Base-by-base conservation (phyloP, 2,797 vertebrate species). In the Tauraco hartlaubi region DNA sequence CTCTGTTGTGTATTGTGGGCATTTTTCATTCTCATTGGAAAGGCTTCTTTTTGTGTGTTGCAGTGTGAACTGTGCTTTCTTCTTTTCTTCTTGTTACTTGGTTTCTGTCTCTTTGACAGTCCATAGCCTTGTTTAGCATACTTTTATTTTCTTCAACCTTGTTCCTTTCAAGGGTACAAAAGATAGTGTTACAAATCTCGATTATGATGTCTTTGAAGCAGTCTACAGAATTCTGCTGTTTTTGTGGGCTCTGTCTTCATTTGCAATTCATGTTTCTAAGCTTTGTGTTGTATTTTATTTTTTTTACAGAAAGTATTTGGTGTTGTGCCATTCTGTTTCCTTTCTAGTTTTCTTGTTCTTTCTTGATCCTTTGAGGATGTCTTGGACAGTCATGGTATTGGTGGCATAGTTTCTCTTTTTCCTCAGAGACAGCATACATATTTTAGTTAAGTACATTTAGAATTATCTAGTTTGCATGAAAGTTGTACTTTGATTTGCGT, bases 401-500 rank as follows among this genome's bases (percentile, higher is more conserved):
- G 35, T 88, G 46, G 68, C 55, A 88, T 75, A 85, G 88, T 93
- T 88, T 76, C 46, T 62, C 16, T 39, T 84, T 87, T 80, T 82
- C 52, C 43, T 88, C 61, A 66, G 79, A 93, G 77, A 51, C 48
- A 71, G 21, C 35, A 11, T 76, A 56, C 52, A 7, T 63, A 63
- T 91, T 75, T 69, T 48, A 51, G 55, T 73, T 79, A 58, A 64
- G 29, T 75, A 43, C 21, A 39, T 90, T 92, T 76, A 63, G 39
- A 86, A n/a, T 72, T 88, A 44, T 88, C n/a, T 90, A 78, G 72
- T 94, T 92, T 91, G 49, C 81, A 74, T 96, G 64, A 35, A 94
- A 81, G 67, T 82, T 85, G 46, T 91, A 43, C 55, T 94, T 92
- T 93, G 88, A 93, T 95, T 96, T 96, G 74, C 52, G 17, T 84